A percentile compares a stretch with the other conserved stretches of the same genome.
Evolutionary conservation across 2,797 vertebrate species (phyloP).

Genomic region (Phataginus tetradactyla): DNA sequence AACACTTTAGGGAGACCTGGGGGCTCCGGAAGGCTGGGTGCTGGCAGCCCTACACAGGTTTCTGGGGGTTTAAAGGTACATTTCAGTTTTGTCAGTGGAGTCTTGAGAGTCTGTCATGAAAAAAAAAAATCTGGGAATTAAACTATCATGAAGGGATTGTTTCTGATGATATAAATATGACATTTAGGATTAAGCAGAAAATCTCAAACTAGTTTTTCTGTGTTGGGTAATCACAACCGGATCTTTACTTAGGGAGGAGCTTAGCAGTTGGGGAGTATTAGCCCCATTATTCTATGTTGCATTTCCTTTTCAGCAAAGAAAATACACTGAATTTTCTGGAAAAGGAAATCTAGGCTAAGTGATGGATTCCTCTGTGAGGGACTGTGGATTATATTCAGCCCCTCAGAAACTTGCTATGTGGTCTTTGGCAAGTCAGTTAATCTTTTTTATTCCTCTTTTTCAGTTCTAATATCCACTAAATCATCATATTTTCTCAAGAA

Average conservation of each 20-base stretch:
- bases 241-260: slow-evolving; percentile 37
- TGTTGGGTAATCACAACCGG: slow-evolving; percentile 44
- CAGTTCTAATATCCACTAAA: background rate
- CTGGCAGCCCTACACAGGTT: background rate
- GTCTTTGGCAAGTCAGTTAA: slow-evolving; percentile 38
- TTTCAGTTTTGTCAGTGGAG: slow-evolving; percentile 12
- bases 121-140: background rate
- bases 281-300: background rate
- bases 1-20: background rate
- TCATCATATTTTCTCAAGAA: background rate
- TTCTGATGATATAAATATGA: slow-evolving; percentile 57
- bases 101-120: background rate
- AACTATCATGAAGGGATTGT: slow-evolving; percentile 36
- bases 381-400: background rate
- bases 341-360: background rate
- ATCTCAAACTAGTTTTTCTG: slow-evolving; percentile 50
- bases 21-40: background rate
- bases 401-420: background rate
- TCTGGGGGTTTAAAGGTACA: background rate
- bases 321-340: background rate
- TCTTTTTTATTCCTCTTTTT: background rate
- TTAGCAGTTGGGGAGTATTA: slow-evolving; percentile 35
- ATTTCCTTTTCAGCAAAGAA: slow-evolving; percentile 43
- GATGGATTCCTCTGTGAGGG: background rate
- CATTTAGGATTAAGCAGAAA: slow-evolving; percentile 58